These are phyloP conservation scores for Hypomesus transpacificus DNA, from an alignment of 2,113 vertebrate species.

Conservation along the genomic window DNA sequence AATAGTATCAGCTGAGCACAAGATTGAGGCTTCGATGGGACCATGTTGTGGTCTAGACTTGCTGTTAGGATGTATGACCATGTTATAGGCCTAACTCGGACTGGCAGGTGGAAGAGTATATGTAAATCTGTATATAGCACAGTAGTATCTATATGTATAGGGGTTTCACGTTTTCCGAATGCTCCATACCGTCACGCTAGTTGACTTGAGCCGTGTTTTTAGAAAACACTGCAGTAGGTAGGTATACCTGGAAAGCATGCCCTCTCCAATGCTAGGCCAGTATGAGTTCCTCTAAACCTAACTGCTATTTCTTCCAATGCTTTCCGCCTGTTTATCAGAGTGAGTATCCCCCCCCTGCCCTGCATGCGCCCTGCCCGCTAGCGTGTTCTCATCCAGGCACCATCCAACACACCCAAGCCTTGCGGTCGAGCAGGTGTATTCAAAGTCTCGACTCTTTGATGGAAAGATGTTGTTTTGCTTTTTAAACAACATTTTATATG, in stretches of 20 bases:
- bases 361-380: slow-evolving; percentile 42
- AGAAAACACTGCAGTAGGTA: slow-evolving; percentile 20
- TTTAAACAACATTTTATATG: slow-evolving; percentile 19
- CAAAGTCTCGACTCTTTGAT: not conserved
- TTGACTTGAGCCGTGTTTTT: slow-evolving; percentile 29
- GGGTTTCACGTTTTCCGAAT: slow-evolving; percentile 29
- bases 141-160: slow-evolving; percentile 66
- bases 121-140: slow-evolving; percentile 90
- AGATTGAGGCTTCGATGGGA: slow-evolving; percentile 30
- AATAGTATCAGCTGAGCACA: slow-evolving; percentile 60
- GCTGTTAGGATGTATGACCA: not conserved
- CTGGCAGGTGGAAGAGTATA: slow-evolving; percentile 29
- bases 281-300: slow-evolving; percentile 60
- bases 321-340: slow-evolving; percentile 79
- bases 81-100: not conserved
- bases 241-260: slow-evolving; percentile 50
- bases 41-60: slow-evolving; percentile 15
- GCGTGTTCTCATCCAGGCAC: not conserved
- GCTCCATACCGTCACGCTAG: slow-evolving; percentile 36
- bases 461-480: not conserved
- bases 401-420: slow-evolving; percentile 10
- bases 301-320: slow-evolving; percentile 88
- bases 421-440: slow-evolving; percentile 12
- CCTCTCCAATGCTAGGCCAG: slow-evolving; percentile 39
- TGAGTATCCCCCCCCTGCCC: slow-evolving; percentile 73